Evolutionary conservation across 2,797 vertebrate genomes (phyloP), one percentile per base, ranked within the genome.

Genomic region (Glossophaga mutica): DNA sequence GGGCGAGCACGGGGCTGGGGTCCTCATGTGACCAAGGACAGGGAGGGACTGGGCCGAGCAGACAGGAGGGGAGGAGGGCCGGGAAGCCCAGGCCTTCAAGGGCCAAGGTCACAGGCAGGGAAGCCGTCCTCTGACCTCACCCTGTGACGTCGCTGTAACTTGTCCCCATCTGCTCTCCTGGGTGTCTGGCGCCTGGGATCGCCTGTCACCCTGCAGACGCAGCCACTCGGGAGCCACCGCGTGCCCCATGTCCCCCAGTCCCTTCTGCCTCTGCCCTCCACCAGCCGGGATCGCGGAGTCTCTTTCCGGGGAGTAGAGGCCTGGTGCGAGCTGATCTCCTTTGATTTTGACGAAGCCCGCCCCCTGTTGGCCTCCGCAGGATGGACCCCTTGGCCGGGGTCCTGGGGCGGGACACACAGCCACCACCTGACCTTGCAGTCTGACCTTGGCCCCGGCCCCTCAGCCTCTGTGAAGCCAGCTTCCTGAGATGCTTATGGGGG

Each of bases 161-260:
- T 8, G 9, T 10, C 77, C n/a, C 32, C 44, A 21, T 29, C 32
- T 16, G 24, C 18, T 32, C 21, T 57, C 37, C 76, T 46, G 89
- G 78, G 2, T 2, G 24, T 32, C 39, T 59, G n/a, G 42, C 67
- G 16, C 18, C 26, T 8, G 42, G 62, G 3, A 37, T n/a, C 11
- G 9, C 29, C 2, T 1, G 3, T 24, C 26, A 18, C 39, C 29
- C 32, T 11, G 50, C 68, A 24, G 79, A 6, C 42, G 12, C 18
- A 32, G 55, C 8, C 19, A 1, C n/a, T 0, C 0, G 0, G 0
- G 29, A 29, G 19, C 39, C n/a, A 5, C 42, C 0, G 2, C 1
- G 81, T 24, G 9, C 9, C 83, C 44, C 21, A 3, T 2, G 81
- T 12, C 29, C 9, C 74, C 55, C 10, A 3, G 6, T 6, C 34